Evolutionary conservation across 2,113 vertebrate species (phyloP).

Genomic region (Leptobrachium leishanense): DNA sequence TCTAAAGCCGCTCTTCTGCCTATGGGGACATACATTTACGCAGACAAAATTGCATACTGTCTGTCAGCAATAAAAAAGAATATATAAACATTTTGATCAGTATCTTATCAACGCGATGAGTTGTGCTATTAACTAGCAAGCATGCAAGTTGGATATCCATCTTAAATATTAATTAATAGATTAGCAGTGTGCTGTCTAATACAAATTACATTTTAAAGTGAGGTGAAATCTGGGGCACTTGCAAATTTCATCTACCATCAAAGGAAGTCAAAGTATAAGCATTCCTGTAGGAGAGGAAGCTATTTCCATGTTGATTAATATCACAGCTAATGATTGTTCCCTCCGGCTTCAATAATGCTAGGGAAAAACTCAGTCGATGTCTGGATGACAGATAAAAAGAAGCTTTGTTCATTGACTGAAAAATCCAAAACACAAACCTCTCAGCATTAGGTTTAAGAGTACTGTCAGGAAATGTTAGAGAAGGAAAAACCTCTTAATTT

Average conservation of each 20-base stretch:
- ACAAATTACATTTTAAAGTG: conserved; percentile 40
- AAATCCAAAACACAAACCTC: conserved; percentile 33
- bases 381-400: conserved; percentile 36
- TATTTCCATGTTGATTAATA: conserved; percentile 44
- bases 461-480: conserved; percentile 19
- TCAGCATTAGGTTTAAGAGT: conserved; percentile 27
- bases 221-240: conserved; percentile 38
- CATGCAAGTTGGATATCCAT: conserved; percentile 43
- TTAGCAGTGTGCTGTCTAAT: conserved; percentile 23
- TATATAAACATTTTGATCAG: conserved; percentile 47
- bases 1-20: conserved; percentile 35
- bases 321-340: conserved; percentile 47
- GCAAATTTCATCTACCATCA: conserved; percentile 44
- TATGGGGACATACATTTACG: conserved; percentile 42
- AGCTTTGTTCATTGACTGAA: conserved; percentile 23
- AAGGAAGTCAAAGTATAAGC: conserved; percentile 20
- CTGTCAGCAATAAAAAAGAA: conserved; percentile 44
- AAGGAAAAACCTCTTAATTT: conserved; percentile 45
- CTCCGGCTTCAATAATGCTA: conserved; percentile 23
- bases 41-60: conserved; percentile 30
- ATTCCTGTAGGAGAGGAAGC: conserved; percentile 44
- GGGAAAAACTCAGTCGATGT: conserved; percentile 34
- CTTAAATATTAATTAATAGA: conserved; percentile 31
- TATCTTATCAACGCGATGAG: conserved; percentile 35
- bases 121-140: conserved; percentile 46